Evolutionary conservation across 1,140 invertebrate genomes (phyloP), one percentile per base, ranked within the genome.

Genomic region (Bombus breviceps): DNA sequence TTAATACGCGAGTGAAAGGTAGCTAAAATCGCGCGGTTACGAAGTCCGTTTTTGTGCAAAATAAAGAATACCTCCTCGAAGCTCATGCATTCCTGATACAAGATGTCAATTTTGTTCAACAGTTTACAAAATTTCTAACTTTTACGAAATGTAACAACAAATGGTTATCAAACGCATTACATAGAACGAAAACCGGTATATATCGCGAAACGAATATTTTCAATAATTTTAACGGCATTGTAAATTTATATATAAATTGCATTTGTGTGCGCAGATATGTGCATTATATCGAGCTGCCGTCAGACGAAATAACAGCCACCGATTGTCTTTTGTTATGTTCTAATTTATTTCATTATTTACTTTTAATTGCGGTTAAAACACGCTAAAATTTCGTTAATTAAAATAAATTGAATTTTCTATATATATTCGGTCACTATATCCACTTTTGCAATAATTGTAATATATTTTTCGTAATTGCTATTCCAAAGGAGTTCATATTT

Each of bases 81-180:
- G 10, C 25, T 39, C 41, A 3, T 85, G 37, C 3, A 6, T 53
- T 41, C 83, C 83, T 80, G 77, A 41, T 85, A 85, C 53, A 72
- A 85, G 79, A 72, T 80, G 83, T 85, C 83, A 85, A 85, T 85
- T 85, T 72, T 80, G 83, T 80, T 80, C 32, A 85, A 85, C 57
- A 85, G 41, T 80, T 85, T 85, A 80, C 68, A 85, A 85, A 79
- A 79, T 85, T 72, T 80, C 53, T 85, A 80, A 72, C 83, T 43
- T 73, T 72, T 10, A 18, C 22, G 41, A 39, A 80, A 47, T 62
- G 12, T 80, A 80, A 85, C 41, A 85, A 85, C 83, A 80, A 85
- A 85, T 59, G 6, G 22, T 69, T 68, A 59, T 78, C 82, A 83
- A 83, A 83, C 28, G 15, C 13, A 25, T 72, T 39, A 28, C 25